These are phyloP conservation scores for Lasiurus borealis DNA, from an alignment of 2,113 vertebrate genomes.

Conservation along the genomic window DNA sequence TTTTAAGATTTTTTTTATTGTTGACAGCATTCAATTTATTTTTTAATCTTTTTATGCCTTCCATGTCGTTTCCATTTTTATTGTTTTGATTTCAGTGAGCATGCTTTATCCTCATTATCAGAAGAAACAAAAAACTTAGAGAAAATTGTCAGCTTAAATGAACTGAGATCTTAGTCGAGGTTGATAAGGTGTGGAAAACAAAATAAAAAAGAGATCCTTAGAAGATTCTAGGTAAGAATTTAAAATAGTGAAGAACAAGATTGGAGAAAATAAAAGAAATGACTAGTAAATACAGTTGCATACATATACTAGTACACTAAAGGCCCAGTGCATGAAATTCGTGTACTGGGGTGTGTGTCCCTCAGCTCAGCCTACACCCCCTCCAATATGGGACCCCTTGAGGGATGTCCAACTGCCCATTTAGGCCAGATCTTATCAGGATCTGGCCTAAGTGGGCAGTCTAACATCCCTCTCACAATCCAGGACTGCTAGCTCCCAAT, in stretches of 20 bases:
- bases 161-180: neutral
- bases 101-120: slow-evolving; percentile 6
- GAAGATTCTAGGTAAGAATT: slow-evolving; percentile 32
- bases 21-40: neutral
- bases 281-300: neutral
- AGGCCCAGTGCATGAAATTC: too few species aligned
- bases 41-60: neutral
- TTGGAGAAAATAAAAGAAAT: slow-evolving; percentile 17
- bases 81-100: slow-evolving; percentile 47
- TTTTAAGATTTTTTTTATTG: neutral
- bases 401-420: too few species aligned
- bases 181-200: neutral
- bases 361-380: too few species aligned
- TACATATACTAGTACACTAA: neutral
- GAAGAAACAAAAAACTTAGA: neutral
- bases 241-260: slow-evolving; percentile 18
- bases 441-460: too few species aligned
- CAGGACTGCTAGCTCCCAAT: too few species aligned
- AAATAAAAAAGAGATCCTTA: neutral
- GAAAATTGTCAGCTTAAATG: slow-evolving; percentile 32
- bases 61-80: neutral
- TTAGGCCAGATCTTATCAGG: too few species aligned
- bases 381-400: too few species aligned
- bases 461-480: too few species aligned
- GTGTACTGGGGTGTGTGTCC: too few species aligned